phyloP scores from a whole-genome alignment of 53 echinoderm and acorn worm genomes.

The Echinarachnius parma region DNA sequence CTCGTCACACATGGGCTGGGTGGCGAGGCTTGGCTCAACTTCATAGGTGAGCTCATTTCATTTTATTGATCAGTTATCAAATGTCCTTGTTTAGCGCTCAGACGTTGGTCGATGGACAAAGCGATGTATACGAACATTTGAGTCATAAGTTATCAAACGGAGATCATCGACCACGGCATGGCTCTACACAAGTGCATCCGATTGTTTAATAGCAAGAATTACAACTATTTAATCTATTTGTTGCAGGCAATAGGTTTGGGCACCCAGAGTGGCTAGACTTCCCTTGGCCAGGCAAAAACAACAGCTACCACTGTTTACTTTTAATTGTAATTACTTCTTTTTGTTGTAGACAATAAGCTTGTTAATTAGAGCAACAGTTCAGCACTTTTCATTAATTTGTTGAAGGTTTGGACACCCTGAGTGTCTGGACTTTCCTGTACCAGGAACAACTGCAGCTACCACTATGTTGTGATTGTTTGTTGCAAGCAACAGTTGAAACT shows the following conservation, averaged over 20 bases:
- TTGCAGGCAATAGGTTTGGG: constrained; percentile 82
- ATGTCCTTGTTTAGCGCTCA: too few species aligned
- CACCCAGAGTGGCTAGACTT: constrained; percentile 94
- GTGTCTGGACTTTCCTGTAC: too few species aligned
- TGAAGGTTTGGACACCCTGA: too few species aligned
- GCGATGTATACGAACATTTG: constrained; percentile 99
- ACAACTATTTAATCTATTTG: too few species aligned
- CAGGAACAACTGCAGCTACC: too few species aligned
- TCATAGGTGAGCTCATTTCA: constrained; percentile 68
- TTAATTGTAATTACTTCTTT: background rate
- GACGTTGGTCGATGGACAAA: constrained; percentile 98
- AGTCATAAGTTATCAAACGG: constrained; percentile 51
- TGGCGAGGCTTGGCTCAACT: constrained; percentile 97
- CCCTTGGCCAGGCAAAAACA: constrained; percentile 75
- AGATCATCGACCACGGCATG: constrained; percentile 75
- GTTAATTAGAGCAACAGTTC: too few species aligned
- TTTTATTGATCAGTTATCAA: background rate
- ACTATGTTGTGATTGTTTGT: too few species aligned
- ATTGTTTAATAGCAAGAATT: constrained; percentile 79
- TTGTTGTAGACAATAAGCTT: too few species aligned
- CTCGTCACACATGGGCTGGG: constrained; percentile 88
- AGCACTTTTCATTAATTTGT: too few species aligned
- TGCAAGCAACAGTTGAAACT: too few species aligned
- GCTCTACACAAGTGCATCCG: constrained; percentile 87
- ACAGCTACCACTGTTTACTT: constrained; percentile 77